Evolutionary conservation across 2,888 invertebrate species (phyloP).

Genomic region (Drosophila niveifrons): DNA sequence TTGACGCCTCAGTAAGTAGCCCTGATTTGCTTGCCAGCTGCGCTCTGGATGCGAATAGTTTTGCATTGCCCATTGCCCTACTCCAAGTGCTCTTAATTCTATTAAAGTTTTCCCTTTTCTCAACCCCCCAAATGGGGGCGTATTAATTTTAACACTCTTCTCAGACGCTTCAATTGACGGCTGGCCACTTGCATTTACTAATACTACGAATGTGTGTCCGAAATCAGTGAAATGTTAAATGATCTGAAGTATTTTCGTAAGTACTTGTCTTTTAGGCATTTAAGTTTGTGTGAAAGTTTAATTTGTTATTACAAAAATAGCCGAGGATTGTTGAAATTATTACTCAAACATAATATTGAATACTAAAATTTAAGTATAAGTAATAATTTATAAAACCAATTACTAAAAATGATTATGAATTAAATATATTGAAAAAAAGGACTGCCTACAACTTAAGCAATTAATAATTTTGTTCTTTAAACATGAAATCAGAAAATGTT

Average conservation of each 20-base stretch:
- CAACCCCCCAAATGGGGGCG: constrained; percentile 38
- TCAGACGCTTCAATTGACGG: constrained; percentile 38
- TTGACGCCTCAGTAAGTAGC: constrained; percentile 82
- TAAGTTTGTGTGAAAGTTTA: background rate
- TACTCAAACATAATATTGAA: background rate
- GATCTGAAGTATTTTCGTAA: constrained; percentile 30
- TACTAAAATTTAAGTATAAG: too few species aligned
- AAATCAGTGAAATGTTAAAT: constrained; percentile 12
- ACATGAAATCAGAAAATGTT: too few species aligned
- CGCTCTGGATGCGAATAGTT: constrained; percentile 43
- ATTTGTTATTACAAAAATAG: too few species aligned
- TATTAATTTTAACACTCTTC: constrained; percentile 14
- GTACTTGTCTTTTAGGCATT: background rate
- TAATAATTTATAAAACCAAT: too few species aligned
- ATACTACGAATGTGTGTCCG: background rate
- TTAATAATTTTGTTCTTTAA: too few species aligned
- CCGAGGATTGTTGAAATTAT: too few species aligned
- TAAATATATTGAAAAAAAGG: too few species aligned
- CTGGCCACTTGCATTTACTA: constrained; percentile 38
- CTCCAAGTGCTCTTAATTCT: constrained; percentile 62
- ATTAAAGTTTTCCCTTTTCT: constrained; percentile 48
- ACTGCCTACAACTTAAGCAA: too few species aligned
- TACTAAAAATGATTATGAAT: too few species aligned
- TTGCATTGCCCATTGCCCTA: constrained; percentile 21
- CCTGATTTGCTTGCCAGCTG: constrained; percentile 25